Conservation (phyloP, 2,113 vertebrate species). For the Epinephelus lanceolatus region DNA sequence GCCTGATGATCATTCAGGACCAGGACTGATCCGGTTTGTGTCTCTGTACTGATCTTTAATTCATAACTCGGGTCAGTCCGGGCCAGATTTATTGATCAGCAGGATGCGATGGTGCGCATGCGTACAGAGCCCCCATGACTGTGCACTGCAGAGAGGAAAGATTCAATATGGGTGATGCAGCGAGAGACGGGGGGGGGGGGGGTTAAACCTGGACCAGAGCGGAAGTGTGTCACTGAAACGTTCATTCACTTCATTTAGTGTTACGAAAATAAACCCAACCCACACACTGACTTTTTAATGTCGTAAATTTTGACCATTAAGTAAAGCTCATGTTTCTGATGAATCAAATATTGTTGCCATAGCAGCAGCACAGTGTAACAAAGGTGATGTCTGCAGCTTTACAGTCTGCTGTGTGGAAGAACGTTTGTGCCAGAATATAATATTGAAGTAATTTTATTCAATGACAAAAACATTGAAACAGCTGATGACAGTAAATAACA, state of each 20-base stretch:
- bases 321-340: neutral
- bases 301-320: no score
- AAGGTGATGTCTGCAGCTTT: neutral
- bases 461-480: neutral
- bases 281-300: no score
- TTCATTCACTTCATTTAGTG: neutral
- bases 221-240: conserved; percentile 4
- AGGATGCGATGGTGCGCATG: conserved; percentile 71
- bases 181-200: neutral
- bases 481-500: neutral
- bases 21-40: neutral
- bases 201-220: neutral
- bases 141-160: conserved; percentile 76
- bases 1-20: neutral
- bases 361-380: neutral
- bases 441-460: neutral
- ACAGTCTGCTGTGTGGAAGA: neutral
- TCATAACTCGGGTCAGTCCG: conserved; percentile 56
- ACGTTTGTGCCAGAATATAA: neutral
- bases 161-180: conserved; percentile 55
- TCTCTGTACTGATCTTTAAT: conserved; percentile 8
- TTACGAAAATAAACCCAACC: neutral
- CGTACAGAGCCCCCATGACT: conserved; percentile 75
- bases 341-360: neutral
- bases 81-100: conserved; percentile 71